Evolutionary conservation across 2,797 vertebrate genomes (phyloP), one percentile per base, ranked within the genome.

Genomic region (Poecilia wingei): DNA sequence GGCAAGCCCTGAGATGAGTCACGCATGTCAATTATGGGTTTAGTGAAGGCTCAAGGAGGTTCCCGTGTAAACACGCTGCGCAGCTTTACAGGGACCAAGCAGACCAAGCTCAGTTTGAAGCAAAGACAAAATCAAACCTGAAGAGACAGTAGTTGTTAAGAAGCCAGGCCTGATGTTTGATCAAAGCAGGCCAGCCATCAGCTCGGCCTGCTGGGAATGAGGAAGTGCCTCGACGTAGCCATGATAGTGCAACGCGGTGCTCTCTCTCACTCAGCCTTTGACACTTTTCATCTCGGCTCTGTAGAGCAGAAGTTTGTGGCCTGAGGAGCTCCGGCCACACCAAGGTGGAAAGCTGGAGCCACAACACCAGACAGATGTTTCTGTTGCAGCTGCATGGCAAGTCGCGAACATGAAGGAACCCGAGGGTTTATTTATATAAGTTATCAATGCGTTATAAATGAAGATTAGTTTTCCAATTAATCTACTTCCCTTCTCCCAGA

Each of bases 1-100:
- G 78, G 79, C 76, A 9, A 80, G 72, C 74, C 77, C 79, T 33
- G 0, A 51, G 80, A 25, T 73, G 79, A 87, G 81, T 87, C 82
- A 85, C 68, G 78, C 71, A 71, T 6, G 16, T 20, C 33, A 10
- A 84, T 84, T 80, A 76, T 68, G 31, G 73, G 76, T 79, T 61
- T 46, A 22, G 36, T 1, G 36, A 66, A 57, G 69, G 68, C 25
- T 75, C 28, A 0, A 59, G 70, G 70, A 86, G 49, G 74, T 79
- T 77, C 79, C 81, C 49, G 25, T 66, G 73, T 80, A 81, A 71
- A 84, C 71, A 68, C 45, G 66, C 28, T 1, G 1, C 3, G 16
- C 39, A 79, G 76, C 1, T 70, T 75, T 76, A 71, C 77, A 64
- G 47, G 53, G 69, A 51, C 41, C 66, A 64, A 75, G 47, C 51